A percentile compares a stretch with the other conserved stretches of the same genome.
Evolutionary conservation across 1,140 invertebrate species (phyloP).

Genomic region (Tetragnatha versicolor): DNA sequence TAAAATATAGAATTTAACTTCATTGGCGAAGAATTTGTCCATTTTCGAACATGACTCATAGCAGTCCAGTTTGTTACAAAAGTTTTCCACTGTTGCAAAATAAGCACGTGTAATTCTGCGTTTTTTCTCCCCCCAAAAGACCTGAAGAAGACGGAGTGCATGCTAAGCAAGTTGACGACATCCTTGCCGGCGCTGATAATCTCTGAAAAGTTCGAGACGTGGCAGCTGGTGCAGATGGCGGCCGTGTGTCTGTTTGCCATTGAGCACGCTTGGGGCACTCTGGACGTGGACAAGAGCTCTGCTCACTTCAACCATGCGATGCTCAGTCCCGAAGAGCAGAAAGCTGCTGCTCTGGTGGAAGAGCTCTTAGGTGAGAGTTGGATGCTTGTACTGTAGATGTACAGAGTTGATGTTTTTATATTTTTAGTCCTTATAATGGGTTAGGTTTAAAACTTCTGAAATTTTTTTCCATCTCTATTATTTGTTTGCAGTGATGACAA

Average conservation of each 20-base stretch:
- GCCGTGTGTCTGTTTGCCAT: conserved; percentile 78
- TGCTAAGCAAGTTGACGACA: conserved; percentile 72
- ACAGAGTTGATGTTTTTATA: neutral
- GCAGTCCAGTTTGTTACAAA: no score
- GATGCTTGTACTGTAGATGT: neutral
- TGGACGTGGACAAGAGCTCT: conserved; percentile 57
- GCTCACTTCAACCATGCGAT: conserved; percentile 50
- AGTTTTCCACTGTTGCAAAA: no score
- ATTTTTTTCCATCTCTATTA: no score
- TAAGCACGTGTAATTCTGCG: no score
- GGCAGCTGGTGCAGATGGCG: conserved; percentile 78
- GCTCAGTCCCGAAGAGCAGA: conserved; percentile 60
- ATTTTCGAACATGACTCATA: no score
- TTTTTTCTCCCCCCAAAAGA: conserved; percentile 61
- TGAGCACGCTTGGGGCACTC: conserved; percentile 68
- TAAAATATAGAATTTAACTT: no score
- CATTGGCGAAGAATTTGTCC: no score
- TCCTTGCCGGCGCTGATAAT: conserved; percentile 77
- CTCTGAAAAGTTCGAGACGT: conserved; percentile 77
- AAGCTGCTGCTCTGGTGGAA: conserved; percentile 69
- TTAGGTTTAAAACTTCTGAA: no score
- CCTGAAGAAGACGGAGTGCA: conserved; percentile 68
- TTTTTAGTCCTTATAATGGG: no score
- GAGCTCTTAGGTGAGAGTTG: conserved; percentile 70
- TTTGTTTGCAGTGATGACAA: no score